Evolutionary conservation across 2,113 vertebrate species (phyloP), one percentile per base, ranked within the genome.

Genomic region (Pardalotus punctatus): DNA sequence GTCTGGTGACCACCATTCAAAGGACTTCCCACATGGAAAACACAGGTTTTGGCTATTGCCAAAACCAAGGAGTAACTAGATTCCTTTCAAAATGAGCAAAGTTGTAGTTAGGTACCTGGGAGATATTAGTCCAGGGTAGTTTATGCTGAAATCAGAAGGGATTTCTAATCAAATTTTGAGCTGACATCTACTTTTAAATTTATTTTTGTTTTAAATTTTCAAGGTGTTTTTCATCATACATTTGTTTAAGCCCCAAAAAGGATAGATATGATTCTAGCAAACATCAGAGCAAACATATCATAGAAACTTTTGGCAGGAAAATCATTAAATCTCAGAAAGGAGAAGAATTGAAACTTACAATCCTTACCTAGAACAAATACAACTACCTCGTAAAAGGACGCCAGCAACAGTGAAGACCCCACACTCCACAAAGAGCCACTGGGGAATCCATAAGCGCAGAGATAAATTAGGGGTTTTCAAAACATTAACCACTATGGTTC

Each of bases 121-220:
- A 80, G 13, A 53, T 1, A 0, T 24, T 36, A 60, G 3, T 17
- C 25, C 0, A 0, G 6, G 5, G 35, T 51, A 74, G 50, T 15
- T 71, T 79, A 54, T 51, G 23, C 31, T 50, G n/a, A 85, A 82
- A 72, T 57, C 25, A 38, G 20, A 53, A 86, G 36, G 15, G 19
- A 50, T 61, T 71, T 81, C 29, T 71, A 83, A 77, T 29, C 23
- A 81, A 35, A 48, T 56, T 22, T 77, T 79, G 24, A 76, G 31
- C 12, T 65, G 61, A 28, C 6, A 45, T 29, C 10, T 71, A 9
- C 25, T 89, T 84, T 36, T 1, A 77, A 64, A 60, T 57, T 67
- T 5, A 67, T 60, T 57, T 67, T 69, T 5, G 27, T 73, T 85
- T 57, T 11, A 19, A 7, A 74, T 72, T 76, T 84, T 57, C n/a